Conservation (phyloP, 1,140 invertebrate species). For the Samia ricini region DNA sequence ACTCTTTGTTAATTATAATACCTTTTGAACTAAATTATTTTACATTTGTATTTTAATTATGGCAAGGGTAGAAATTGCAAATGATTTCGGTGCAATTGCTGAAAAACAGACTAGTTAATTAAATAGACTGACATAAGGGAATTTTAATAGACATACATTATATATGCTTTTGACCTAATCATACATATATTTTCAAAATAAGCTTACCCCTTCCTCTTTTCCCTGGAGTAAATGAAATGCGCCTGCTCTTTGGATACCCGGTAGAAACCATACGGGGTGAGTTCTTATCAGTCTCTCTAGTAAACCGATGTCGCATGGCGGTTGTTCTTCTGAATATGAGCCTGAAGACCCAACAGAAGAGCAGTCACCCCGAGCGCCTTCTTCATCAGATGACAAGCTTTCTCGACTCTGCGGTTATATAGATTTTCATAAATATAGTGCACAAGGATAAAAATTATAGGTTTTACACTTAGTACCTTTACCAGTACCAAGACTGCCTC, state of each 20-base stretch:
- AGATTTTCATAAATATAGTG: not conserved
- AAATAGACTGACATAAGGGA: too few relatives aligned
- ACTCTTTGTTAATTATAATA: too few relatives aligned
- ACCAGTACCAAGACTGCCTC: too few relatives aligned
- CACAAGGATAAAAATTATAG: not conserved
- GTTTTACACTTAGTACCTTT: not conserved
- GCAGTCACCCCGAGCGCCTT: slow-evolving; percentile 71
- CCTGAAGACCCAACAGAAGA: slow-evolving; percentile 66
- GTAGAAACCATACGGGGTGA: slow-evolving; percentile 97
- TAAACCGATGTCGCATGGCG: slow-evolving; percentile 88
- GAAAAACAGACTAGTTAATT: too few relatives aligned
- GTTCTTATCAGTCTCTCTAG: slow-evolving; percentile 92
- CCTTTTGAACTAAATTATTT: too few relatives aligned
- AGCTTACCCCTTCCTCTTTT: slow-evolving; percentile 93
- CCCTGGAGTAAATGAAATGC: slow-evolving; percentile 95
- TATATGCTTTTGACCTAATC: too few relatives aligned
- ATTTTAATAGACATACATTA: too few relatives aligned
- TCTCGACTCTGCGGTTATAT: slow-evolving; percentile 70
- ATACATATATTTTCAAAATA: not conserved
- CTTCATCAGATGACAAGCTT: slow-evolving; percentile 70
- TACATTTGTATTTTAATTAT: too few relatives aligned
- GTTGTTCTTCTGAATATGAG: slow-evolving; percentile 69
- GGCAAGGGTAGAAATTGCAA: too few relatives aligned
- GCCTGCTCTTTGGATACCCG: slow-evolving; percentile 94
- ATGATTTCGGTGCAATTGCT: too few relatives aligned